A percentile compares a stretch with the other conserved stretches of the same genome.
These are phyloP conservation scores for Myanophis thanlyinensis DNA, from an alignment of 2,113 vertebrate genomes.

Conservation along the genomic window DNA sequence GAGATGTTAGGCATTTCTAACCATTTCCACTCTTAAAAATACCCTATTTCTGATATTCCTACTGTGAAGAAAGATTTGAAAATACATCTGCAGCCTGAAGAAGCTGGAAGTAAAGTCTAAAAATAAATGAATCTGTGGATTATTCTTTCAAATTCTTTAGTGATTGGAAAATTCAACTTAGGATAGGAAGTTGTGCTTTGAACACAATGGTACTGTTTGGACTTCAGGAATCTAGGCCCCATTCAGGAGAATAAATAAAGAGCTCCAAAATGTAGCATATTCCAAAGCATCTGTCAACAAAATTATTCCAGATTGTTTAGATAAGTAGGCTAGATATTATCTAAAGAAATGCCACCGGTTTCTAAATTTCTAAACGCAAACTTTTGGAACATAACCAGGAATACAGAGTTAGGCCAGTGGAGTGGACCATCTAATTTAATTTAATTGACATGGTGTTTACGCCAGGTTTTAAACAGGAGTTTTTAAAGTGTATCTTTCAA, in stretches of 20 bases:
- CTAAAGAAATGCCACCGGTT: neutral
- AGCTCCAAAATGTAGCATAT: neutral
- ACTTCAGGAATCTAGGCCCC: neutral
- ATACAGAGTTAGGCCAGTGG: neutral
- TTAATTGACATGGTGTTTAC: neutral
- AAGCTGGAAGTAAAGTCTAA: neutral
- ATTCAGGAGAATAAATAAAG: neutral
- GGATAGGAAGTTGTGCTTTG: neutral
- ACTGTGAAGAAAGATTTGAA: neutral
- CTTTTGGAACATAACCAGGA: neutral
- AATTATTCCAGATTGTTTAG: neutral
- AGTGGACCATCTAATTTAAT: neutral
- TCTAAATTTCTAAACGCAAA: neutral
- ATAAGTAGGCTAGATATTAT: neutral
- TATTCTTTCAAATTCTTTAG: neutral
- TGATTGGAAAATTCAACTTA: neutral
- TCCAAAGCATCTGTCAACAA: neutral
- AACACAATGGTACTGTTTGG: neutral
- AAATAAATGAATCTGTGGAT: neutral
- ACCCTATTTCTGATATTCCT: neutral
- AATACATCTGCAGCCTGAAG: neutral
- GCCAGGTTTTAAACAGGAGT: neutral
- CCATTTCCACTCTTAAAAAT: neutral
- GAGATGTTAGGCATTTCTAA: neutral
- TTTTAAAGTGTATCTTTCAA: neutral